A percentile compares a stretch with the other conserved stretches of the same genome.
Conservation (phyloP, 1,140 invertebrate genomes). For the Holcopasites calliopsidis region DNA sequence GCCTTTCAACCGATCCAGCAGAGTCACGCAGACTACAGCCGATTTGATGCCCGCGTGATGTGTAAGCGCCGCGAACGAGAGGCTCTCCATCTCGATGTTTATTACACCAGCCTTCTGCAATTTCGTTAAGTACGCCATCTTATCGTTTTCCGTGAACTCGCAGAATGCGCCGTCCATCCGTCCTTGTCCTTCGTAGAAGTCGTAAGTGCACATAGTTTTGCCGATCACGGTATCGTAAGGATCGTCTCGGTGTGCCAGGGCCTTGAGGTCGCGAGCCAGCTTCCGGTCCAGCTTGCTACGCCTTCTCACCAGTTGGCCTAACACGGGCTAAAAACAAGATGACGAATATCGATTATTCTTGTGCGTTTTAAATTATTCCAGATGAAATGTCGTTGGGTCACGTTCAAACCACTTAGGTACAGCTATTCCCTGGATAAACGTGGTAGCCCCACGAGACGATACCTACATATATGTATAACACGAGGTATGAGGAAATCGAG, state of each 20-base stretch:
- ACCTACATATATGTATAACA: no score
- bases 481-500: no score
- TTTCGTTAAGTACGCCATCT: slow-evolving; percentile 91
- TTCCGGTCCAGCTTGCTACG: slow-evolving; percentile 91
- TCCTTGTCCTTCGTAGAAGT: slow-evolving; percentile 99
- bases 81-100: slow-evolving; percentile 99
- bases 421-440: no score
- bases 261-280: slow-evolving; percentile 88
- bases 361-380: no score
- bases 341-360: background rate
- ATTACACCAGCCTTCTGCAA: slow-evolving; percentile 90
- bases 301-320: slow-evolving; percentile 89
- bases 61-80: slow-evolving; percentile 95
- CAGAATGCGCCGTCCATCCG: slow-evolving; percentile 98
- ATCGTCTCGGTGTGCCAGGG: slow-evolving; percentile 84
- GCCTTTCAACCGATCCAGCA: slow-evolving; percentile 95
- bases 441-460: no score
- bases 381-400: no score
- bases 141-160: slow-evolving; percentile 93
- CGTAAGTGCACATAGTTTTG: slow-evolving; percentile 97
- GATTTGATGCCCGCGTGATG: slow-evolving; percentile 96
- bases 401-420: no score
- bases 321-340: background rate
- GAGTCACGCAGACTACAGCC: slow-evolving; percentile 94
- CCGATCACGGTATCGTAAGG: slow-evolving; percentile 93